Evolutionary conservation across 2,888 invertebrate species (phyloP).

Genomic region (Pachliopta kotzebuea): DNA sequence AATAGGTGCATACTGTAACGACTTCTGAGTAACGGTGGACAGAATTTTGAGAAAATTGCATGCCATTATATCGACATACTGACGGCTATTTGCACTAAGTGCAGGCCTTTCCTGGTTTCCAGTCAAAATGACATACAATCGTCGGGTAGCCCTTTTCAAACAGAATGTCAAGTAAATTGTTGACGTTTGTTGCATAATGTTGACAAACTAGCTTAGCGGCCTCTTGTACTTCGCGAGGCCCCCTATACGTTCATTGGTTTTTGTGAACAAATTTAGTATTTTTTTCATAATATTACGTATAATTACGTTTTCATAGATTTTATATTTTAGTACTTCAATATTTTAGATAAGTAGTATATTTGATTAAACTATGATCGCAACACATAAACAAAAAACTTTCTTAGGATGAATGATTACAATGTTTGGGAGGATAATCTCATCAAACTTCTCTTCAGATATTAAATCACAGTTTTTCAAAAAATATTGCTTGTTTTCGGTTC

Average conservation of each 20-base stretch:
- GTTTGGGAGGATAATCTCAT: neutral
- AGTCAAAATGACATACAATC: slow-evolving; percentile 55
- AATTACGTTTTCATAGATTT: too few relatives aligned
- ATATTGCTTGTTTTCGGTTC: neutral
- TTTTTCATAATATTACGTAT: too few relatives aligned
- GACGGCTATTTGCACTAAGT: slow-evolving; percentile 38
- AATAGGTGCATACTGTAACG: slow-evolving; percentile 10
- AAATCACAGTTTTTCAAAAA: too few relatives aligned
- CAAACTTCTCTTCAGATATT: neutral
- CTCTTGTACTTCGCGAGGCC: slow-evolving; percentile 6
- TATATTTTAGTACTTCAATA: too few relatives aligned
- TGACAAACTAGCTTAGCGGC: slow-evolving; percentile 40
- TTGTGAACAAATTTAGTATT: too few relatives aligned
- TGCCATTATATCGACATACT: slow-evolving; percentile 37
- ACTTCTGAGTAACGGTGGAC: slow-evolving; percentile 24
- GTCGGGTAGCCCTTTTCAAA: slow-evolving; percentile 55
- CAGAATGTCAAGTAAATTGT: slow-evolving; percentile 62
- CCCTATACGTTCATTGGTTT: neutral
- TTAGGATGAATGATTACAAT: too few relatives aligned
- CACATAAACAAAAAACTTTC: too few relatives aligned
- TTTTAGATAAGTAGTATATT: too few relatives aligned
- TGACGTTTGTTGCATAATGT: slow-evolving; percentile 47
- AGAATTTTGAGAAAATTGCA: slow-evolving; percentile 44
- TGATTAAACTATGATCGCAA: too few relatives aligned
- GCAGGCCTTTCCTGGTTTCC: slow-evolving; percentile 42